Evolutionary conservation across 2,113 vertebrate species (phyloP), one percentile per base, ranked within the genome.

Genomic region (Amphiprion ocellaris): DNA sequence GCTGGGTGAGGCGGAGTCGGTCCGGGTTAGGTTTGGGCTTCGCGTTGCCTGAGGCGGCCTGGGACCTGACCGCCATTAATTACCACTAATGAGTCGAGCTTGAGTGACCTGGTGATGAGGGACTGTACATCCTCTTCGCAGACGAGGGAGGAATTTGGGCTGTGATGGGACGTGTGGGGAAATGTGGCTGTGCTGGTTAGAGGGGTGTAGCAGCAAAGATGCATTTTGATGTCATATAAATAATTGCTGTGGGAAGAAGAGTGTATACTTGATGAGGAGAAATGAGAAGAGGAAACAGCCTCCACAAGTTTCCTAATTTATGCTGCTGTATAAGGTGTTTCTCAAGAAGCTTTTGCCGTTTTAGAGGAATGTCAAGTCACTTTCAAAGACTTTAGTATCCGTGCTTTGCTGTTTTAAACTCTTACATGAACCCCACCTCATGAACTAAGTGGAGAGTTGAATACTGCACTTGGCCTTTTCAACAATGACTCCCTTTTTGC

Each of bases 401-500:
- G 2, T 37, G 69, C 76, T 86, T 68, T 72, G 74, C 49, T 83
- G 77, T 44, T 87, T 89, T 84, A 79, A 78, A 88, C 83, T 65
- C 81, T 17, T n/a, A 62, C 54, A 21, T 52, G 47, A 85, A 77
- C 81, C 70, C 62, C 69, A 15, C 78, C 84, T 79, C 62, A 67
- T 44, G 69, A 88, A 54, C 73, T 33, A 54, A 61, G 72, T 11
- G 8, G 19, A 70, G 53, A 65, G 33, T 58, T 86, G 61, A 87
- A 82, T 59, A 67, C 66, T 75, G 60, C 52, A 76, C 58, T 79
- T 77, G 84, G 81, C 73, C 47, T 19, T 67, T 84, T 80, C 58
- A 92, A 93, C 90, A 91, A 90, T 87, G 65, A 59, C 53, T 83
- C 73, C 64, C 82, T 92, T 91, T 89, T 85, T 87, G 77, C 74